Conservation (phyloP, 1,140 invertebrate species). For the Monomorium pharaonis region DNA sequence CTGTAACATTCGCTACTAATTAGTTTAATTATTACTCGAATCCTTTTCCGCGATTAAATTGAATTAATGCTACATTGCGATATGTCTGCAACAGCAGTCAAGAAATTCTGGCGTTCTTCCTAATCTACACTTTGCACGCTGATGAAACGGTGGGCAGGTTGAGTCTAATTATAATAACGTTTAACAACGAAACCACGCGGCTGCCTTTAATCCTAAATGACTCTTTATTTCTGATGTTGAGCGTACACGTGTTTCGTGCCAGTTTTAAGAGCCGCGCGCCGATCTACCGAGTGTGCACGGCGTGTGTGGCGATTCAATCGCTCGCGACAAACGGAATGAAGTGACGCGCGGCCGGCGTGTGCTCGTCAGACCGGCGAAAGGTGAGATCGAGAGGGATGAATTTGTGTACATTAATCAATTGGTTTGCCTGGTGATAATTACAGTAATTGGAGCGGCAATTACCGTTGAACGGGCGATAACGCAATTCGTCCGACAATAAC, state of each 20-base stretch:
- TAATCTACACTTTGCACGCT: background rate
- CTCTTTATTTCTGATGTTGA: conserved; percentile 39
- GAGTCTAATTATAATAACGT: conserved; percentile 31
- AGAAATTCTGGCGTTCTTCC: background rate
- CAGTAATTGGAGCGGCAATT: conserved; percentile 57
- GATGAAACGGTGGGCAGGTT: background rate
- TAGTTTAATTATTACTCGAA: background rate
- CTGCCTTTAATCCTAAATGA: conserved; percentile 63
- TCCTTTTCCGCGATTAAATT: background rate
- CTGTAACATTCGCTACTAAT: background rate
- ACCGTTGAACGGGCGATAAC: conserved; percentile 53
- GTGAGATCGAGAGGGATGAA: conserved; percentile 32
- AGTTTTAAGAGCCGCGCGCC: conserved; percentile 10
- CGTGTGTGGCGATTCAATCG: background rate
- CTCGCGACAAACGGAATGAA: background rate
- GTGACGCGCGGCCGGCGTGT: conserved; percentile 5
- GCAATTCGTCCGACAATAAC: conserved; percentile 56
- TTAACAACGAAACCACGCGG: conserved; percentile 53
- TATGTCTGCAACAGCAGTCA: background rate
- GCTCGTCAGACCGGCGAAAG: conserved; percentile 45
- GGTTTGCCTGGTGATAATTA: conserved; percentile 58
- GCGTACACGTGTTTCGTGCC: conserved; percentile 8
- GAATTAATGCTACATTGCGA: background rate
- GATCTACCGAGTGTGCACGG: conserved; percentile 53
- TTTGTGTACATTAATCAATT: conserved; percentile 62